Percentiles rank a stretch among this genome's conserved stretches.
Evolutionary conservation across 1,140 invertebrate genomes (phyloP).

Genomic region (Atta colombica): DNA sequence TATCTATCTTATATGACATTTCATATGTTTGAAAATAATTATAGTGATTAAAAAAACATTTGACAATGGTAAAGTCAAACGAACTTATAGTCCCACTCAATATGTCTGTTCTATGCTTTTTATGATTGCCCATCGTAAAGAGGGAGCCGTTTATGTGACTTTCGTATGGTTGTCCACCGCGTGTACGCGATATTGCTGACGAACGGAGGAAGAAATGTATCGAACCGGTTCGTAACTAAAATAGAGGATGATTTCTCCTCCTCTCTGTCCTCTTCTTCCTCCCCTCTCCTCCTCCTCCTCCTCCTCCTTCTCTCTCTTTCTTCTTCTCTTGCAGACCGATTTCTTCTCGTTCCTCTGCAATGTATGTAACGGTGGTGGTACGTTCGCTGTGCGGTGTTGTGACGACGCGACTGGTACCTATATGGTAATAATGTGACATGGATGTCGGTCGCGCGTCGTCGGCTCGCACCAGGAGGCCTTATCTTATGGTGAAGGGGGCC

Average conservation of each 20-base stretch:
- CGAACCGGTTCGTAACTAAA: constrained; percentile 76
- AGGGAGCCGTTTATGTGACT: constrained; percentile 40
- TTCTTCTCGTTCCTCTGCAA: constrained; percentile 40
- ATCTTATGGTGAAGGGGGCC: constrained; percentile 76
- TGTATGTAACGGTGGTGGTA: constrained; percentile 71
- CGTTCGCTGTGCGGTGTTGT: constrained; percentile 77
- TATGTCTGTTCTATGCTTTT: neutral
- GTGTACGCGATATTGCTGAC: constrained; percentile 60
- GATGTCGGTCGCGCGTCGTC: constrained; percentile 84
- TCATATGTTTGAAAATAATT: too few species aligned
- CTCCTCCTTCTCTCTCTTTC: neutral
- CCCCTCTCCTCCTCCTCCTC: too few species aligned
- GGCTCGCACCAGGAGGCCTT: constrained; percentile 81
- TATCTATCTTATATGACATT: too few species aligned
- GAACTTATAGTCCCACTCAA: too few species aligned
- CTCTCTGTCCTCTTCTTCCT: constrained; percentile 34
- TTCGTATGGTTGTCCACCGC: constrained; percentile 25
- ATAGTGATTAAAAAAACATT: too few species aligned
- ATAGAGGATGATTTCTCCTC: constrained; percentile 68
- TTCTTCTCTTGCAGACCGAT: constrained; percentile 37
- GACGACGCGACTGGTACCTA: constrained; percentile 81
- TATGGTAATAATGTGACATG: constrained; percentile 85
- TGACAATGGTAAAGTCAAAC: too few species aligned
- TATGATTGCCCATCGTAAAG: neutral
- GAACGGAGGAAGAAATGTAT: constrained; percentile 70